Evolutionary conservation across 2,797 vertebrate genomes (phyloP), one percentile per base, ranked within the genome.

Genomic region (Parambassis ranga): DNA sequence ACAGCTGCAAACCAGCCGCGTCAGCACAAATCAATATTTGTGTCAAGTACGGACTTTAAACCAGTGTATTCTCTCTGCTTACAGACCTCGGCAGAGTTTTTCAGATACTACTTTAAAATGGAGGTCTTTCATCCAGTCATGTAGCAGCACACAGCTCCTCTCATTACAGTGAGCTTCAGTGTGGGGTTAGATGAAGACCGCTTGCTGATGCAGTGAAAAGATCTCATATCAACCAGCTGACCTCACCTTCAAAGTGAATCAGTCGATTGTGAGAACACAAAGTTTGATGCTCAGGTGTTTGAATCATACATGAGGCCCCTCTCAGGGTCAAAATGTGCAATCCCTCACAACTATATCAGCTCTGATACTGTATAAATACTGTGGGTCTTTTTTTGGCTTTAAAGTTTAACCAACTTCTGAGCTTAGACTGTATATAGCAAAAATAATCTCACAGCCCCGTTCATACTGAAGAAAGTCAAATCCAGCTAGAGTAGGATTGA

Each of bases 101-200:
- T n/a, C 52, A 16, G n/a, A 42, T 41, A 15, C 44, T 44, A n/a
- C n/a, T n/a, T n/a, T n/a, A 22, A 48, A 51, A 70, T 44, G 0
- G 51, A 39, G 42, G 52, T 19, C 4, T 61, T 79, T 77, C 57
- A 71, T 81, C 65, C 64, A 32, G 28, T 74, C 57, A 73, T 75
- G 77, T 22, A 44, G 19, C 20, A n/a, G n/a, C 47, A 24, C 19
- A 15, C 15, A 3, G 30, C 64, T 32, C 15, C 10, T 3, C 33
- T 71, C 51, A 46, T 20, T 52, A 38, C 6, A 0, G 5, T 3
- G 31, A 68, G 30, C 11, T 38, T 43, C 15, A 31, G 46, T n/a
- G n/a, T n/a, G n/a, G n/a, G n/a, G n/a, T n/a, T n/a, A 8, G 28
- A 46, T 14, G 42, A 9, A 14, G 51, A 43, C 9, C 13, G 28